phyloP scores from a whole-genome alignment of 2,888 invertebrate species.

The Litoditis marina region DNA sequence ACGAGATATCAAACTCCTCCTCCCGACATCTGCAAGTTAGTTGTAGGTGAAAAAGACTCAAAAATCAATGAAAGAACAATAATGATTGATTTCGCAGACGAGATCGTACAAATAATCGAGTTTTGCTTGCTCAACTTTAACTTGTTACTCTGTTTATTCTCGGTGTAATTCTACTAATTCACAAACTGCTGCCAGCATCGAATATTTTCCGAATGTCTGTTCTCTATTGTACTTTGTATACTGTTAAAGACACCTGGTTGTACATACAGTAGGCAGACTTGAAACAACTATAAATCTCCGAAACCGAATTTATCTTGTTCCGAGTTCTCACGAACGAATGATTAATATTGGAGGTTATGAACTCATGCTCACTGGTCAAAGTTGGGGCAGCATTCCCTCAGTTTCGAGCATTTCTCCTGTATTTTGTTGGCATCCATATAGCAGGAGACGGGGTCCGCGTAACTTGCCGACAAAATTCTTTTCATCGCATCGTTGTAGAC shows the following conservation, averaged over 20 bases:
- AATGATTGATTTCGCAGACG: neutral
- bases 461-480: slow-evolving; percentile 26
- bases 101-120: neutral
- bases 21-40: slow-evolving; percentile 41
- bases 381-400: slow-evolving; percentile 46
- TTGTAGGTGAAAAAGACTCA: too few species aligned
- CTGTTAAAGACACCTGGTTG: neutral
- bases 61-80: neutral
- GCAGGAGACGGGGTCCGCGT: slow-evolving; percentile 28
- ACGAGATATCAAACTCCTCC: slow-evolving; percentile 34
- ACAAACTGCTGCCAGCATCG: too few species aligned
- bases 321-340: too few species aligned
- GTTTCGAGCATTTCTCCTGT: slow-evolving; percentile 41
- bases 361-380: slow-evolving; percentile 33
- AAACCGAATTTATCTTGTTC: neutral
- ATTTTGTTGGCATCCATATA: slow-evolving; percentile 46
- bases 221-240: neutral
- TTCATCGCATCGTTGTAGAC: slow-evolving; percentile 32
- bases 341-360: too few species aligned
- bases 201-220: too few species aligned
- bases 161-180: too few species aligned
- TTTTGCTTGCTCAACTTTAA: too few species aligned
- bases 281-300: neutral
- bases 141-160: too few species aligned
- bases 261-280: neutral